Evolutionary conservation across 2,113 vertebrate genomes (phyloP).

Genomic region (Caloenas nicobarica): DNA sequence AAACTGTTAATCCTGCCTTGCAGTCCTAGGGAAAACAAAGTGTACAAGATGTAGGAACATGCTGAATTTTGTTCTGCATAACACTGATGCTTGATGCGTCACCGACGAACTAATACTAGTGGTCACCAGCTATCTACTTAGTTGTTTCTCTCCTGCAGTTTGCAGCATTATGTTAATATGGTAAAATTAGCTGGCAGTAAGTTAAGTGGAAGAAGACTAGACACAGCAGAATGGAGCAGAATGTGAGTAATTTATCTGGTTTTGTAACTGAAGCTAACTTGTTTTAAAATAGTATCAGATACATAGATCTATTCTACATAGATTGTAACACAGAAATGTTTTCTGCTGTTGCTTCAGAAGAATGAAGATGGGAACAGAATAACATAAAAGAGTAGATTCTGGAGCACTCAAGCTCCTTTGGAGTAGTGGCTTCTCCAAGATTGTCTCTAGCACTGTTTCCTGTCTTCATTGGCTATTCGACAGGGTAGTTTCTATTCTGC

Average conservation of each 20-base stretch:
- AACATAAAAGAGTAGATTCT: background rate
- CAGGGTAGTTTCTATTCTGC: background rate
- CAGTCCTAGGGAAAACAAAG: background rate
- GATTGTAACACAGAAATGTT: background rate
- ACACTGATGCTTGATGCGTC: background rate
- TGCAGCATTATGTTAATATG: background rate
- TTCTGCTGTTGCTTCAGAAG: background rate
- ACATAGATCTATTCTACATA: background rate
- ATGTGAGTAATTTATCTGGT: background rate
- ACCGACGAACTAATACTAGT: background rate
- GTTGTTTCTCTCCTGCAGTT: background rate
- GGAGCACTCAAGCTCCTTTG: background rate
- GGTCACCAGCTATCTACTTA: background rate
- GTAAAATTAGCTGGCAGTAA: background rate
- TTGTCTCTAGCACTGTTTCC: background rate
- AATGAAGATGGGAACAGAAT: background rate
- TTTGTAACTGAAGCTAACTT: background rate
- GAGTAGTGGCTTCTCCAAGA: background rate
- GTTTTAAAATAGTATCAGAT: background rate
- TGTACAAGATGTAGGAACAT: background rate
- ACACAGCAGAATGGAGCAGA: background rate
- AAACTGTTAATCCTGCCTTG: background rate
- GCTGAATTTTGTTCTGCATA: background rate
- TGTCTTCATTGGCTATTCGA: background rate
- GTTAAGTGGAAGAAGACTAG: background rate